Base-by-base conservation (phyloP, 2,113 vertebrate genomes). In the Theristicus caerulescens region DNA sequence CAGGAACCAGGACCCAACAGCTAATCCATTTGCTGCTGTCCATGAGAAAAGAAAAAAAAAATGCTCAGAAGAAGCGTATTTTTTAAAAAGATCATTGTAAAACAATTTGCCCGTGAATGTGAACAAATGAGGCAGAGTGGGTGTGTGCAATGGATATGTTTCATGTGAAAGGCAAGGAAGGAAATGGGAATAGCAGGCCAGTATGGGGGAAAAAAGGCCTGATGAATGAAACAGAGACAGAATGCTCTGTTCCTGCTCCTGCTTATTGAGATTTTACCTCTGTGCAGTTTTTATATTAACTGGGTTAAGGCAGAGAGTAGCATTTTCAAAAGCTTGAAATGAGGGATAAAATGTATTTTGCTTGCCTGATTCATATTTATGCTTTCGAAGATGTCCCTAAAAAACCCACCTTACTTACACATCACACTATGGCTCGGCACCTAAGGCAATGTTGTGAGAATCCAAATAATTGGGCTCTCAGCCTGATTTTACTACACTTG, bases 121-220 rank as follows among this genome's bases (percentile, higher is more conserved):
- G 70, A 27, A 47, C 16, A 54, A 19, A 44, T 0, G 34, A 58
- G 82, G 82, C 36, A 21, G 77, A 58, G 90, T 25, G 82, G 85
- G 94, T 58, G 96, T 80, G 74, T 15, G 66, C 82, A 31, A 3
- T 54, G 85, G 90, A 57, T 71, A 32, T 4, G 49, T 32, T 84
- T 61, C 84, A 21, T 77, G 58, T 54, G 92, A 82, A 85, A 88
- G 58, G 36, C 66, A 34, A 14, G 42, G 81, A 78, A 82, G 80
- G 94, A 97, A 96, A 96, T 96, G 95, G 82, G 65, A 96, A 96
- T 90, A 84, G 61, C 96, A 96, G 96, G 79, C 90, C 42, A n/a
- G 65, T 36, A 51, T 22, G 32, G n/a, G 84, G 13, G 46, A 6
- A 34, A 51, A 87, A 77, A 67, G 32, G 9, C 11, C 58, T 88